Evolutionary conservation across 1,140 invertebrate species (phyloP).

Genomic region (Drosophila ironensis): DNA sequence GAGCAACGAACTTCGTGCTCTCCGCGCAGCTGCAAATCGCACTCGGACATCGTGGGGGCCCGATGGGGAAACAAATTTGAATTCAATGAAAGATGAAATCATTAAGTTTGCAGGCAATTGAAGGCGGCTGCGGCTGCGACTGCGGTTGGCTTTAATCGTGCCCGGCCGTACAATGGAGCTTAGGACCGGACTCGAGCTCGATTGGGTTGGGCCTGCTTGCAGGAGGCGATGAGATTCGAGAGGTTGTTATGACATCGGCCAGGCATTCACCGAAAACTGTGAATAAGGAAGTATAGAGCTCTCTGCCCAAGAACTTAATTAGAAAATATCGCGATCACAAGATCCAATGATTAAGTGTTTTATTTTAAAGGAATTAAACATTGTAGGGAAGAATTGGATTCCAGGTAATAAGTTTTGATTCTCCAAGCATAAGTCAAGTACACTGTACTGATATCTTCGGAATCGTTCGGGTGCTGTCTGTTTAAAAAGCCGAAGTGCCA

Average conservation of each 20-base stretch:
- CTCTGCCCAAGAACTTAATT: conserved; percentile 24
- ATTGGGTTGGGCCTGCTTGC: conserved; percentile 12
- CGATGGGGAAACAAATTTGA: conserved; percentile 64
- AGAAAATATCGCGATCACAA: neutral
- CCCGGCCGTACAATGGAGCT: conserved; percentile 22
- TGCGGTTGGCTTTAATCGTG: conserved; percentile 50
- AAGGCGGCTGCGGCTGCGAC: conserved; percentile 21
- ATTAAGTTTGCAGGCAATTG: conserved; percentile 71
- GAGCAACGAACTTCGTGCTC: conserved; percentile 21
- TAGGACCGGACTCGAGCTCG: neutral
- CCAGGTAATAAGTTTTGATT: too few relatives aligned
- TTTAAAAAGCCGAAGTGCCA: too few relatives aligned
- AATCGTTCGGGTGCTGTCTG: too few relatives aligned
- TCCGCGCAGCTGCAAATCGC: conserved; percentile 49
- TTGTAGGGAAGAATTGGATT: too few relatives aligned
- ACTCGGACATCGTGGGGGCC: conserved; percentile 35
- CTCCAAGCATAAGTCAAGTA: too few relatives aligned
- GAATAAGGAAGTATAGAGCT: neutral
- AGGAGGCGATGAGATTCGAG: conserved; percentile 21
- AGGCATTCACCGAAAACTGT: neutral
- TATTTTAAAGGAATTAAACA: neutral
- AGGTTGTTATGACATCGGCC: conserved; percentile 31
- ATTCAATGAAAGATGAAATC: conserved; percentile 79
- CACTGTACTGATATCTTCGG: too few relatives aligned
- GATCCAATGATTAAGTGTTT: too few relatives aligned